A percentile compares a stretch with the other conserved stretches of the same genome.
These are phyloP conservation scores for Latheticus oryzae DNA, from an alignment of 2,888 invertebrate species.

Conservation along the genomic window DNA sequence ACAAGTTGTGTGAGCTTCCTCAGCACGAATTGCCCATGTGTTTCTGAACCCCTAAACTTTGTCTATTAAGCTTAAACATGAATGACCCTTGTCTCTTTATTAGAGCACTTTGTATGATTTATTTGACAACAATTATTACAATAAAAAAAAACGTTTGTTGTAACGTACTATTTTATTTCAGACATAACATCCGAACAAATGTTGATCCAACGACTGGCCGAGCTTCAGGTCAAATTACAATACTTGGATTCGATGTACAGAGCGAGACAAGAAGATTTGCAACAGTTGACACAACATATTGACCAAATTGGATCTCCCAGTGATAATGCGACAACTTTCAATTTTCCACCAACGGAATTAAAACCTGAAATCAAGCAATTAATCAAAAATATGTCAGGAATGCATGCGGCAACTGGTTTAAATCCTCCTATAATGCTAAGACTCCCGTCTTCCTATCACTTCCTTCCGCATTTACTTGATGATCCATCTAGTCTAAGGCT, in stretches of 20 bases:
- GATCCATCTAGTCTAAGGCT: conserved; percentile 82
- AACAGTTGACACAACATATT: conserved; percentile 75
- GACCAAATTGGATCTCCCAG: conserved; percentile 63
- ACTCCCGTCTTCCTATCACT: conserved; percentile 84
- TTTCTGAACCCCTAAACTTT: too few relatives aligned
- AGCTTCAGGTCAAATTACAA: conserved; percentile 81
- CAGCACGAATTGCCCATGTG: too few relatives aligned
- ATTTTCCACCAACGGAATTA: conserved; percentile 58
- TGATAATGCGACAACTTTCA: conserved; percentile 54
- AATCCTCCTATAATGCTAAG: conserved; percentile 69
- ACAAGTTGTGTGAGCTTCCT: too few relatives aligned
- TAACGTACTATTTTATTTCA: conserved; percentile 63
- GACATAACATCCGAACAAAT: conserved; percentile 75
- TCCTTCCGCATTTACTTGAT: conserved; percentile 87
- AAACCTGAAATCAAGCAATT: conserved; percentile 60
- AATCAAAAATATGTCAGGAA: conserved; percentile 66
- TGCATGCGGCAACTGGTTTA: conserved; percentile 66
- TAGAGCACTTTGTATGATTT: too few relatives aligned
- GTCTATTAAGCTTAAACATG: too few relatives aligned
- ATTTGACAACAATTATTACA: too few relatives aligned
- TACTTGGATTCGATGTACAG: conserved; percentile 84
- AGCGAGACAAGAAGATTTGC: conserved; percentile 81
- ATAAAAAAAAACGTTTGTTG: too few relatives aligned
- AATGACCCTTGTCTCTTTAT: too few relatives aligned
- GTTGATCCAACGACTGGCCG: conserved; percentile 77